phyloP scores from a whole-genome alignment of 2,797 vertebrate genomes.

The Apogon talboti region DNA sequence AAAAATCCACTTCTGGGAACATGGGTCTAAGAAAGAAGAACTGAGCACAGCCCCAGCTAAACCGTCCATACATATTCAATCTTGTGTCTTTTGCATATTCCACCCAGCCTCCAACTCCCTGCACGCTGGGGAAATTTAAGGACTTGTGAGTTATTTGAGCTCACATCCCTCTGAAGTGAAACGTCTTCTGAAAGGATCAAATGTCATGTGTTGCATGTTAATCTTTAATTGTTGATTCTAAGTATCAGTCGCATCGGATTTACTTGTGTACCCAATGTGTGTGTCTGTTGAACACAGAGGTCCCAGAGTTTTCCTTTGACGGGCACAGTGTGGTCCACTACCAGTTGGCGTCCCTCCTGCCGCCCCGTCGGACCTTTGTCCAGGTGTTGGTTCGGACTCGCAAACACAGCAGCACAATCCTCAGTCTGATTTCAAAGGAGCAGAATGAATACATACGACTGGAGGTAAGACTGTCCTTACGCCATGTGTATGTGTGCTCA shows the following conservation, averaged over 20 bases:
- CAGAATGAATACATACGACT: constrained; percentile 88
- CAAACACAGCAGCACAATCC: constrained; percentile 85
- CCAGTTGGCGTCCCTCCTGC: constrained; percentile 76
- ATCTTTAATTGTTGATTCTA: constrained; percentile 15
- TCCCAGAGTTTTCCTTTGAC: constrained; percentile 86
- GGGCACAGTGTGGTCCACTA: constrained; percentile 86
- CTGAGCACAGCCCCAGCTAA: constrained; percentile 29
- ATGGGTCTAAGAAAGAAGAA: constrained; percentile 19
- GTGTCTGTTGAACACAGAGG: constrained; percentile 48
- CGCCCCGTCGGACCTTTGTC: constrained; percentile 83
- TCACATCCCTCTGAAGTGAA: constrained; percentile 6
- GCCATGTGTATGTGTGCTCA: background rate
- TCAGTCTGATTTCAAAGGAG: constrained; percentile 83
- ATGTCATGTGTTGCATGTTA: constrained; percentile 5
- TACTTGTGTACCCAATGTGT: constrained; percentile 13
- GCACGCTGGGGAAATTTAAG: background rate
- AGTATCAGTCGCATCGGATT: background rate
- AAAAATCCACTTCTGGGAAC: constrained; percentile 44
- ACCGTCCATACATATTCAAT: constrained; percentile 48
- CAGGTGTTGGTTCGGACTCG: constrained; percentile 89
- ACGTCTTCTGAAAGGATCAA: background rate
- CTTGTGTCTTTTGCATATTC: constrained; percentile 35
- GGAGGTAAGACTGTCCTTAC: constrained; percentile 80
- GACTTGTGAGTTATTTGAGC: constrained; percentile 16
- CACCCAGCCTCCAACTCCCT: constrained; percentile 18